A percentile compares a stretch with the other conserved stretches of the same genome.
Evolutionary conservation across 2,888 invertebrate species (phyloP).

Genomic region (Standfussiana lucernea): DNA sequence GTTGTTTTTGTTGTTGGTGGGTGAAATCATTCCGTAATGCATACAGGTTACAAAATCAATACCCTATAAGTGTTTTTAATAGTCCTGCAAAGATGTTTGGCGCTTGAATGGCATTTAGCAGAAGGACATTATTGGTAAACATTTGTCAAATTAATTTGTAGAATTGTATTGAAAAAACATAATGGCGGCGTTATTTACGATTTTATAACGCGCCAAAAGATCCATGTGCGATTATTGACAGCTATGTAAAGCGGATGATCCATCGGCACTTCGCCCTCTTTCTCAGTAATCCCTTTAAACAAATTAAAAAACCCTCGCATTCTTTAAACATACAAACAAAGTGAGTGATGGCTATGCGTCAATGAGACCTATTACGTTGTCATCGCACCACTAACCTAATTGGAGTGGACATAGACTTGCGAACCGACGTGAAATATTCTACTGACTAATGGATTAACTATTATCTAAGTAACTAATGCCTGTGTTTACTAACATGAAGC

Average conservation of each 20-base stretch:
- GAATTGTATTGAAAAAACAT: not conserved
- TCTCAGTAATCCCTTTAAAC: constrained; percentile 27
- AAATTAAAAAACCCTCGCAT: constrained; percentile 43
- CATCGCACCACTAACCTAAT: constrained; percentile 53
- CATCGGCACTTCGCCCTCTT: constrained; percentile 16
- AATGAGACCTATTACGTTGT: constrained; percentile 24
- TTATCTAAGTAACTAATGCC: constrained; percentile 19
- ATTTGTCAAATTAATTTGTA: not conserved
- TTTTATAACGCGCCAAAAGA: not conserved
- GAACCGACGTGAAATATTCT: constrained; percentile 31
- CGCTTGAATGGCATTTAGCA: not conserved
- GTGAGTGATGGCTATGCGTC: constrained; percentile 53
- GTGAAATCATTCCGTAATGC: no score
- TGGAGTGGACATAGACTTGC: constrained; percentile 23
- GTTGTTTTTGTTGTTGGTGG: no score
- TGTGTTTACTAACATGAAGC: not conserved
- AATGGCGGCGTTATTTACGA: not conserved
- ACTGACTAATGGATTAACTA: constrained; percentile 56
- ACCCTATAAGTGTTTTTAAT: not conserved
- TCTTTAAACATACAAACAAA: constrained; percentile 41
- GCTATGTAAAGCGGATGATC: constrained; percentile 14
- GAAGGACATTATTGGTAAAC: not conserved
- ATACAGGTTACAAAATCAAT: not conserved
- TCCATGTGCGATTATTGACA: not conserved
- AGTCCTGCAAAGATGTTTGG: not conserved